Base-by-base conservation (phyloP, 2,888 invertebrate species). In the Polietes domitor region DNA sequence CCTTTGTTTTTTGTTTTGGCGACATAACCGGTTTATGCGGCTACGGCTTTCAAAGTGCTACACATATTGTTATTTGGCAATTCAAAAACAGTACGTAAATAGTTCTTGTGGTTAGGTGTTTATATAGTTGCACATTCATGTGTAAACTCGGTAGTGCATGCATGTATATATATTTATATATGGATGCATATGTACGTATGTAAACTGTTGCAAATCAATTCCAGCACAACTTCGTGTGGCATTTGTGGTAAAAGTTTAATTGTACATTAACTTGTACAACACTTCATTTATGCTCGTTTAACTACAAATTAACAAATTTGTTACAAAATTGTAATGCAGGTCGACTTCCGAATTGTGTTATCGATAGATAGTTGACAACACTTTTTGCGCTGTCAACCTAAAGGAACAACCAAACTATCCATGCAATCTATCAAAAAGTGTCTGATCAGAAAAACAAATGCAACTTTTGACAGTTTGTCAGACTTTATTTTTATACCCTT, bases 161-260 rank as follows among this genome's bases (percentile, higher is more conserved):
- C 24, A 17, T 26, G 55, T 15, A 24, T 5, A 26, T 58, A 24
- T 28, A 28, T 28, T 1, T 37, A 32, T 63, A 10, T 65, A 4
- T 65, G 21, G 2, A 12, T 32, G 21, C 19, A 65, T 63, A n/a
- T 63, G 32, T 63, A 10, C 12, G 17, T 55, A 7, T 55, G 21
- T 10, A 17, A 4, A 63, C n/a, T n/a, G 37, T 17, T 17, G 21
- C 65, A 65, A 65, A 65, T 65, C 65, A 65, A 32, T 65, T 65
- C 6, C 41, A 65, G 21, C 37, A 41, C 37, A 65, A 21, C 21
- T 65, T n/a, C 37, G 41, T 41, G 41, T 37, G 65, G 65, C 37
- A 65, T 19, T 65, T 65, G 65, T 65, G 65, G 65, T 41, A 37
- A 65, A 65, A 65, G 17, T 65, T 65, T 65, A 65, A 65, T 65